Percentiles rank a stretch among this genome's conserved stretches.
phyloP scores from a whole-genome alignment of 1,140 invertebrate species.

The Zaprionus tsacasi region DNA sequence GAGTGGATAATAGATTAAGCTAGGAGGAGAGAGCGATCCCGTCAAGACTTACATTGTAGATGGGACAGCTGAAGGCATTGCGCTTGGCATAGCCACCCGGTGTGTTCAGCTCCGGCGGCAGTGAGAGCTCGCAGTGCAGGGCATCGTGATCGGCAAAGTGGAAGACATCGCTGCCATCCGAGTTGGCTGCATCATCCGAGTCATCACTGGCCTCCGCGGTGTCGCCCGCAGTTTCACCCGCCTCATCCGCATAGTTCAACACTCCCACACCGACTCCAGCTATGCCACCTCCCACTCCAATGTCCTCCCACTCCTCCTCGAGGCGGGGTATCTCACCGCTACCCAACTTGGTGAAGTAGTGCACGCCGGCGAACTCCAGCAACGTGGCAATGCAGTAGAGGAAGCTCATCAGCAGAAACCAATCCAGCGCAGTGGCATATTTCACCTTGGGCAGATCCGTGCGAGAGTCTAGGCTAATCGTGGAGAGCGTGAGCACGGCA shows the following conservation, averaged over 20 bases:
- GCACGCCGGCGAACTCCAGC: conserved; percentile 96
- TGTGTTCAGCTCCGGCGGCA: conserved; percentile 44
- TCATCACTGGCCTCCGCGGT: conserved; percentile 45
- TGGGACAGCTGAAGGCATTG: conserved; percentile 86
- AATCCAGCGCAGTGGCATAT: conserved; percentile 96
- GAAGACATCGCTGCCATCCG: conserved; percentile 57
- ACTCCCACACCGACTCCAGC: neutral
- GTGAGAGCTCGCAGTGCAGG: conserved; percentile 48
- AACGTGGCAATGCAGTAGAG: conserved; percentile 96
- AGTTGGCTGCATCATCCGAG: conserved; percentile 55
- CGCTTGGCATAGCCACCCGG: conserved; percentile 74
- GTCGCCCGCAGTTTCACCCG: conserved; percentile 29
- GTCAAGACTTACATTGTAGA: conserved; percentile 86
- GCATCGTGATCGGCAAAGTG: conserved; percentile 54
- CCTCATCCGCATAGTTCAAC: neutral
- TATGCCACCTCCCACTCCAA: conserved; percentile 31
- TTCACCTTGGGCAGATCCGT: conserved; percentile 96
- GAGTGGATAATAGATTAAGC: neutral
- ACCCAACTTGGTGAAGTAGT: conserved; percentile 96
- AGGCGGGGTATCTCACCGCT: conserved; percentile 92
- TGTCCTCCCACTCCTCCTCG: conserved; percentile 91
- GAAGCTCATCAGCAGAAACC: conserved; percentile 97
- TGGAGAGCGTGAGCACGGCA: conserved; percentile 95
- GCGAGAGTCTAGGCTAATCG: conserved; percentile 95
- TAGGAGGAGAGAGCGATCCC: neutral